These are phyloP conservation scores for Aphelocoma californica DNA, from an alignment of 2,797 vertebrate species.

Conservation along the genomic window DNA sequence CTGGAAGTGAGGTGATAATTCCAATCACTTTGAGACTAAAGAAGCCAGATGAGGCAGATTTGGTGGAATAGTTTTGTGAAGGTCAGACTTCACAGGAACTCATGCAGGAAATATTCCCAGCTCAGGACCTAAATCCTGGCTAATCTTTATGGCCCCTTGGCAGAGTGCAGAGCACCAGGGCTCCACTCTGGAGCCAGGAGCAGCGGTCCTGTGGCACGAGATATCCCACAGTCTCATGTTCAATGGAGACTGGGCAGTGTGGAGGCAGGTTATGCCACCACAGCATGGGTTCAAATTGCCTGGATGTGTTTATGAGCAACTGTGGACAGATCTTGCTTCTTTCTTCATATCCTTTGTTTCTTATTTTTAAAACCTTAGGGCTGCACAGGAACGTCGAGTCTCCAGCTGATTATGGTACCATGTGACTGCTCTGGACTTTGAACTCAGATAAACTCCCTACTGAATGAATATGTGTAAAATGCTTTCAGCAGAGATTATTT, in stretches of 20 bases:
- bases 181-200: not conserved
- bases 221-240: not conserved
- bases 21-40: not conserved
- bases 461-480: conserved; percentile 55
- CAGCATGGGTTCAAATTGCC: not conserved
- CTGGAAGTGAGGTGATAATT: not conserved
- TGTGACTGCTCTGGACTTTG: conserved; percentile 55
- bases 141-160: not conserved
- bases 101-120: not conserved
- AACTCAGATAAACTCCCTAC: conserved; percentile 62
- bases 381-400: not conserved
- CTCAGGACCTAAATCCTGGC: not conserved
- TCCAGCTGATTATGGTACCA: not conserved
- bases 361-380: not conserved
- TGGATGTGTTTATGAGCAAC: not conserved
- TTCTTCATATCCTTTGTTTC: not conserved
- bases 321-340: not conserved
- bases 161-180: not conserved
- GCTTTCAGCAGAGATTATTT: conserved; percentile 49
- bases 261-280: not conserved
- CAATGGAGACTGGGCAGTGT: not conserved
- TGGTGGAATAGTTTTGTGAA: not conserved
- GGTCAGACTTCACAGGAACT: not conserved
- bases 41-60: not conserved
- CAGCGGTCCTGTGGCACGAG: not conserved